phyloP scores from a whole-genome alignment of 2,113 vertebrate genomes.

The Progne subis region DNA sequence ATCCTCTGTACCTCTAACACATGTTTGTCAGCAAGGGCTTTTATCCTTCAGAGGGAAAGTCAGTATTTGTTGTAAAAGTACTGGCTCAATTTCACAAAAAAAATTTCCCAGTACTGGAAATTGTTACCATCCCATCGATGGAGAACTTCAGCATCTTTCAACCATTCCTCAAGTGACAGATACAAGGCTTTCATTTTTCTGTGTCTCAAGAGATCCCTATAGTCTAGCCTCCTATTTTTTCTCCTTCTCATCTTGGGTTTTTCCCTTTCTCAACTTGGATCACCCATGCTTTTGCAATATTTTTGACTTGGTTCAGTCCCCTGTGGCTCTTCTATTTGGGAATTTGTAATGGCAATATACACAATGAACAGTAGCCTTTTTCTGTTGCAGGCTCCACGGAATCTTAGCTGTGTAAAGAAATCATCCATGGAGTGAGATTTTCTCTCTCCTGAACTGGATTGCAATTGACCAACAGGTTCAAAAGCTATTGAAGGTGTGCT shows the following conservation, averaged over 20 bases:
- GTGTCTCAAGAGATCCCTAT: not conserved
- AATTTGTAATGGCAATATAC: not conserved
- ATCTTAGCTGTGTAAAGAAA: not conserved
- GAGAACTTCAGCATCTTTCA: not conserved
- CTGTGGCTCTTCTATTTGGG: not conserved
- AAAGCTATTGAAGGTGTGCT: not conserved
- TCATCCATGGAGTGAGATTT: not conserved
- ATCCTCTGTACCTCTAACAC: not conserved
- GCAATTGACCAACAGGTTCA: not conserved
- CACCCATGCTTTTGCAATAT: not conserved
- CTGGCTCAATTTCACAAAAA: not conserved
- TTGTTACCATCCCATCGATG: not conserved
- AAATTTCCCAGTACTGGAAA: not conserved
- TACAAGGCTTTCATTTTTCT: not conserved
- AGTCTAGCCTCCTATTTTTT: not conserved
- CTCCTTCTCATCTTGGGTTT: not conserved
- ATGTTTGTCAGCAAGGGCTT: not conserved
- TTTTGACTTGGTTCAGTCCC: not conserved
- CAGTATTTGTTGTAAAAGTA: not conserved
- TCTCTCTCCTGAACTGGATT: not conserved
- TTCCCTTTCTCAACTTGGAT: not conserved
- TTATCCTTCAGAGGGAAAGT: not conserved
- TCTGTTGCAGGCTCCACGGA: not conserved
- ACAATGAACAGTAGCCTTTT: not conserved
- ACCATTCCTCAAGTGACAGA: not conserved